Evolutionary conservation across 2,888 invertebrate genomes (phyloP), one percentile per base, ranked within the genome.

Genomic region (Acronicta alni): DNA sequence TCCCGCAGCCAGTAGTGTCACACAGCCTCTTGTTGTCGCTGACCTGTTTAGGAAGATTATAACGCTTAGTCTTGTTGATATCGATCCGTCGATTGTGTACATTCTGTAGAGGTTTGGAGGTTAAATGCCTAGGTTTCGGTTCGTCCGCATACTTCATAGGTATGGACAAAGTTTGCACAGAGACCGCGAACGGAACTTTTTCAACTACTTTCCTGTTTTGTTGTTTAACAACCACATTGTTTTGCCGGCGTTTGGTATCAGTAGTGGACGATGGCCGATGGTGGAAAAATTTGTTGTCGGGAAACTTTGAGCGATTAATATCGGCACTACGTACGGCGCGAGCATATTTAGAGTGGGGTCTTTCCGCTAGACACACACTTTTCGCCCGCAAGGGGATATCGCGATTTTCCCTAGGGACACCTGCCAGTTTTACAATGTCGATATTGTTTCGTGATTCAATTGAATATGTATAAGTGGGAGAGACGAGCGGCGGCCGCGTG

Each of bases 1-100:
- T 93, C 83, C 88, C 90, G 78, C 89, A 76, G 80, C 81, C 68
- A 71, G 81, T 76, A 64, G 84, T 83, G 71, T 91, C 83, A 77
- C 93, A 93, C 90, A 91, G 89, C 90, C 90, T 92, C 92, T 88
- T 90, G 85, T 88, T 86, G 79, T 88, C 89, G 84, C 85, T 83
- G 85, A 90, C 93, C 93, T 93, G 93, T 92, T 89, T 91, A 79
- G 86, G 83, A 82, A 85, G 86, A 90, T 90, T 89, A 90, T 72
- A 85, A 79, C 68, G 81, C 83, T 92, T 92, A 89, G 88, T 88
- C 86, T 84, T 90, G 82, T 87, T 89, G 86, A 81, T 81, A 83
- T 86, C 85, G 82, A 82, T 77, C 77, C 76, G 78, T 43, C 67
- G 75, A 64, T 82, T 81, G 75, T 66, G 65, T 70, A 79, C 67